These are phyloP conservation scores for Rhinoderma darwinii DNA, from an alignment of 2,113 vertebrate genomes.

Conservation along the genomic window DNA sequence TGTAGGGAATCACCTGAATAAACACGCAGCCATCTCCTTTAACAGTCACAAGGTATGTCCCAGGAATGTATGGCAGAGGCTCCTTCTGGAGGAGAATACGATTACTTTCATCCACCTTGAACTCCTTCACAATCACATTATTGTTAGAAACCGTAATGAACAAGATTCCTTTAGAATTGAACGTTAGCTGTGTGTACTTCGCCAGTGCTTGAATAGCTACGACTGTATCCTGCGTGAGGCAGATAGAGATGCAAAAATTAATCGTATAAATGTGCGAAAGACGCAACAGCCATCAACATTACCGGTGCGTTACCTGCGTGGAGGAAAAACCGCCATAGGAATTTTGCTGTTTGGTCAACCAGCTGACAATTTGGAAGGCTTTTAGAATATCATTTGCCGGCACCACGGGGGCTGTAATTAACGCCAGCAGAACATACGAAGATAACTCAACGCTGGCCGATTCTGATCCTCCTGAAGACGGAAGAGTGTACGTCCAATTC, in stretches of 20 bases:
- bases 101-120: constrained; percentile 66
- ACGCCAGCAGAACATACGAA: constrained; percentile 76
- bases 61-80: constrained; percentile 59
- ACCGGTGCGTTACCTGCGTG: constrained; percentile 79
- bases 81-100: constrained; percentile 68
- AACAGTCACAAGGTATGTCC: constrained; percentile 64
- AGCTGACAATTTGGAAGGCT: constrained; percentile 72
- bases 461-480: constrained; percentile 47
- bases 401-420: constrained; percentile 67
- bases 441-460: constrained; percentile 76
- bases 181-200: constrained; percentile 75
- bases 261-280: neutral
- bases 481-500: constrained; percentile 65
- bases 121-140: constrained; percentile 65
- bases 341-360: constrained; percentile 84
- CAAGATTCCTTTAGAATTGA: constrained; percentile 63
- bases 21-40: constrained; percentile 70
- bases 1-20: constrained; percentile 65
- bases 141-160: constrained; percentile 72
- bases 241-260: neutral
- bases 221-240: constrained; percentile 80
- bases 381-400: constrained; percentile 69
- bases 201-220: constrained; percentile 87
- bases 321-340: constrained; percentile 85
- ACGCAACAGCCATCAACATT: neutral